Base-by-base conservation (phyloP, 2,113 vertebrate species). In the Entomyzon cyanotis region DNA sequence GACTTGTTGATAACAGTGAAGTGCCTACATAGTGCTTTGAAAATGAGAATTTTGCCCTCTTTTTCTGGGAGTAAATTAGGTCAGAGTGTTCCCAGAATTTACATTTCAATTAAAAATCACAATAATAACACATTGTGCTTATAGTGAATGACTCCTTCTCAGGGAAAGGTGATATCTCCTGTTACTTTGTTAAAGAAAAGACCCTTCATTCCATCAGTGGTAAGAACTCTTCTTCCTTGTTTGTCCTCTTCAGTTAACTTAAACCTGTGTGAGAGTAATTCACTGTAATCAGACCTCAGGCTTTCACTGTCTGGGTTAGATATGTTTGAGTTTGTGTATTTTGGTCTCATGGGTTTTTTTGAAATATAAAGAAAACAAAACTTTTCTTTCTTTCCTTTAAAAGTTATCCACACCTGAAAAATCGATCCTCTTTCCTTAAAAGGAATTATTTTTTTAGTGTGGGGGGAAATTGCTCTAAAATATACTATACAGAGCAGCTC, bases 101-200 rank as follows among this genome's bases (percentile, higher is more conserved):
- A 99, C 99, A 99, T 99, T 99, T 99, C 98, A 99, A 99, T 99
- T 99, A 99, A 99, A 98, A 98, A 98, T 99, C 98, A 98, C 98
- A 98, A 98, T 99, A 99, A 99, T 98, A 99, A 99, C 97, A 98
- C 99, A 99, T 99, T 99, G 99, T 99, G 98, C 98, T 97, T 98
- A 98, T 97, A 96, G 97, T 98, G 98, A 99, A 98, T 98, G 98
- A 98, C 98, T 98, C 98, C 97, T 97, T 98, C 97, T 97, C 95
- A 93, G 97, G 97, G 99, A 98, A 99, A 99, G 98, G 98, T 97
- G 99, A 99, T 99, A 99, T 98, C 98, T 98, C 97, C 98, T 97
- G 97, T 98, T 98, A 97, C 98, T 98, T 98, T 97, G 98, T 98
- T 98, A 98, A 99, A 99, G 98, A 99, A 99, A 99, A 99, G 98